Evolutionary conservation across 2,797 vertebrate genomes (phyloP).

Genomic region (Cuniculus paca): DNA sequence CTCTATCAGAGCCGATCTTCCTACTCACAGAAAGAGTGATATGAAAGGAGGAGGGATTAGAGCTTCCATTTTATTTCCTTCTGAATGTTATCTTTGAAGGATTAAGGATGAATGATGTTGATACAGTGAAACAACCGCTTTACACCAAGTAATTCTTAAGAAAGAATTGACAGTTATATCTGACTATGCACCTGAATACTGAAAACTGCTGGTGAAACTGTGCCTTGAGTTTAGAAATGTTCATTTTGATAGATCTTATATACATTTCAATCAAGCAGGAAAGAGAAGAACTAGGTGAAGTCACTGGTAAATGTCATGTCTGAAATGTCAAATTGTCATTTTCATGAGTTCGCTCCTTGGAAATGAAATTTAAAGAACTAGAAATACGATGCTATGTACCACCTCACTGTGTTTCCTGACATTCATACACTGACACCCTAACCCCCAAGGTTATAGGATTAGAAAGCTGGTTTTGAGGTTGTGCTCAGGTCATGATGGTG

Average conservation of each 20-base stretch:
- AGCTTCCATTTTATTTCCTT: constrained; percentile 66
- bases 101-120: constrained; percentile 68
- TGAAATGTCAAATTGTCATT: not conserved
- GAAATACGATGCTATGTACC: not conserved
- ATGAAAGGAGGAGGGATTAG: constrained; percentile 65
- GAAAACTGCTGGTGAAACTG: constrained; percentile 10
- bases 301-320: not conserved
- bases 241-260: not conserved
- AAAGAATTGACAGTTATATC: constrained; percentile 48
- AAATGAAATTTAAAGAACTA: constrained; percentile 26
- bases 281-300: not conserved
- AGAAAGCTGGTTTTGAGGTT: not conserved
- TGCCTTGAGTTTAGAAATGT: not conserved
- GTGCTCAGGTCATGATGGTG: not conserved
- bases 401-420: not conserved
- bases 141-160: constrained; percentile 62
- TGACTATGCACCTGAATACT: not conserved
- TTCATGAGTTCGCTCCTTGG: not conserved
- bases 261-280: not conserved
- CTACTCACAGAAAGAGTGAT: not conserved
- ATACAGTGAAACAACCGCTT: constrained; percentile 47
- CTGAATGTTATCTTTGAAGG: constrained; percentile 67
- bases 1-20: constrained; percentile 71
- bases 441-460: not conserved
- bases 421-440: not conserved